Percentiles rank a stretch among this genome's conserved stretches.
Evolutionary conservation across 2,888 invertebrate genomes (phyloP).

Genomic region (Geophilus truncorum): DNA sequence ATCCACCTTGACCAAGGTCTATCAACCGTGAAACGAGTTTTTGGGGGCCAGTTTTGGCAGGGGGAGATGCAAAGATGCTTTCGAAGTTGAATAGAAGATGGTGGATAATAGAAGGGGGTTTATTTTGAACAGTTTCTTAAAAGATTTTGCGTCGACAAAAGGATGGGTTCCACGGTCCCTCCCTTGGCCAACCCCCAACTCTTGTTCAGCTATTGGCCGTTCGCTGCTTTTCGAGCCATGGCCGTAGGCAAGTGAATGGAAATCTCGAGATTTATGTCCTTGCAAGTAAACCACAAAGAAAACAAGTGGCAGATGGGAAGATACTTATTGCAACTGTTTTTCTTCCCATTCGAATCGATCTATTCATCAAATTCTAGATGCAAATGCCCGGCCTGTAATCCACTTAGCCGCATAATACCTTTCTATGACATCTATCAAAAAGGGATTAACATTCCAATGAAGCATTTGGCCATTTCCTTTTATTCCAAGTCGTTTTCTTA

Average conservation of each 20-base stretch:
- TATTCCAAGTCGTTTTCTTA: no score
- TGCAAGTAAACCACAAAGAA: not conserved
- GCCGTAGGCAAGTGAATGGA: not conserved
- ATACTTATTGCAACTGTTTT: constrained; percentile 8
- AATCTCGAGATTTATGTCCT: not conserved
- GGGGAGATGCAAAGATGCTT: not conserved
- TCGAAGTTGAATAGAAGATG: not conserved
- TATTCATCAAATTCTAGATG: not conserved
- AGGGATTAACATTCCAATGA: not conserved
- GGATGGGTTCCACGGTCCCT: not conserved
- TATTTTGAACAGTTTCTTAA: constrained; percentile 7
- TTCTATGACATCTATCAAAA: not conserved
- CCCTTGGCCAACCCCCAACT: not conserved
- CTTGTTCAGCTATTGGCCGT: not conserved
- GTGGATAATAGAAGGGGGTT: not conserved
- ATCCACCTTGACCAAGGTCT: not conserved
- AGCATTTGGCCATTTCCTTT: no score
- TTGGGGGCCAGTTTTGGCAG: not conserved
- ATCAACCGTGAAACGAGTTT: constrained; percentile 15
- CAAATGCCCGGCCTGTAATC: not conserved
- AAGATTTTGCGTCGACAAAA: not conserved
- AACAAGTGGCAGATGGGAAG: constrained; percentile 10
- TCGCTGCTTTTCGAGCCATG: not conserved
- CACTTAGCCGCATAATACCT: not conserved
- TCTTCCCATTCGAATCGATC: not conserved